phyloP scores from a whole-genome alignment of 2,888 invertebrate species.

The Paralinhomoeus sp. region DNA sequence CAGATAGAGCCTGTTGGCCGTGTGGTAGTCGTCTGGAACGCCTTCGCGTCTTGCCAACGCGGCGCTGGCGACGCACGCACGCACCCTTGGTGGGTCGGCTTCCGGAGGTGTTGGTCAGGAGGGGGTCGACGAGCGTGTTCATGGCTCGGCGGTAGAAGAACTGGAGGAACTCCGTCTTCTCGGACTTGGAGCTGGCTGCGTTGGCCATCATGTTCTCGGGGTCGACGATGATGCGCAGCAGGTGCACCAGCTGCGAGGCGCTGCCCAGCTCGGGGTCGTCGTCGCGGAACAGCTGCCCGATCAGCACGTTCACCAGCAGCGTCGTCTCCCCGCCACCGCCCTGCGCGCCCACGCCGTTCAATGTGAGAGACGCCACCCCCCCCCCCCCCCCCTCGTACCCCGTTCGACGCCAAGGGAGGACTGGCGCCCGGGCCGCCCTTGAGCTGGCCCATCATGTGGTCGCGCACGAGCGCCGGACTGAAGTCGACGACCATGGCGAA shows the following conservation, averaged over 20 bases:
- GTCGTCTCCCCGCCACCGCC: not conserved
- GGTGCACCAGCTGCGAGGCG: slow-evolving; percentile 83
- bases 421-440: slow-evolving; percentile 30
- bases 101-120: too few species aligned
- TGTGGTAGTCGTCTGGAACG: slow-evolving; percentile 74
- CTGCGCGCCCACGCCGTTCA: not conserved
- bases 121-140: slow-evolving; percentile 81
- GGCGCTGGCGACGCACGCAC: too few species aligned
- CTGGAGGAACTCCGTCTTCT: slow-evolving; percentile 89
- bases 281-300: slow-evolving; percentile 92
- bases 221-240: slow-evolving; percentile 69
- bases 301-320: slow-evolving; percentile 64
- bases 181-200: slow-evolving; percentile 51
- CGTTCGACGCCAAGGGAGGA: not conserved
- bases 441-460: slow-evolving; percentile 80
- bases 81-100: too few species aligned
- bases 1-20: slow-evolving; percentile 75
- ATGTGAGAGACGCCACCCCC: not conserved
- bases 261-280: slow-evolving; percentile 76
- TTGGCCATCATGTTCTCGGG: slow-evolving; percentile 83
- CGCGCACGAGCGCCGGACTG: slow-evolving; percentile 84
- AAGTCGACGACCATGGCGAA: slow-evolving; percentile 92
- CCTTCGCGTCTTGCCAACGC: too few species aligned
- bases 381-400: not conserved
- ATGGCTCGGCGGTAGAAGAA: slow-evolving; percentile 97